A percentile compares a stretch with the other conserved stretches of the same genome.
Evolutionary conservation across 1,140 invertebrate species (phyloP).

Genomic region (Battus philenor): DNA sequence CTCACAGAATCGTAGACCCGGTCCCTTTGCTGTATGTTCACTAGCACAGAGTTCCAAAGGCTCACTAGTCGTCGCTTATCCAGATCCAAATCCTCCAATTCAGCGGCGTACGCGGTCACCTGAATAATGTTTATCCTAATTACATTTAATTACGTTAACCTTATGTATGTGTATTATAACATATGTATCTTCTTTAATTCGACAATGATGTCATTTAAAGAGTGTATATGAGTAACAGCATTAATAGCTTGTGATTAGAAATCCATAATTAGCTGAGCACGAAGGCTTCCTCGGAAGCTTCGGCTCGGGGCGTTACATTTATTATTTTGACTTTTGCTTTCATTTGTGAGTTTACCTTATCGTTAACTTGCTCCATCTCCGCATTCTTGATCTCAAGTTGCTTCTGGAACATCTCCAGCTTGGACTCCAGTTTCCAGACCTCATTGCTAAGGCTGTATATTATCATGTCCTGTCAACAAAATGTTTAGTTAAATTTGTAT

Average conservation of each 20-base stretch:
- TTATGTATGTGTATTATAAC: too few species aligned
- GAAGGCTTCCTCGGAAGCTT: too few species aligned
- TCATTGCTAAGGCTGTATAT: slow-evolving; percentile 75
- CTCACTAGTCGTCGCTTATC: slow-evolving; percentile 81
- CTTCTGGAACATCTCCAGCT: slow-evolving; percentile 72
- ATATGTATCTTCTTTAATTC: too few species aligned
- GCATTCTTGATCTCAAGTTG: slow-evolving; percentile 75
- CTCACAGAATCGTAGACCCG: slow-evolving; percentile 78
- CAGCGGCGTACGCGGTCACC: slow-evolving; percentile 79
- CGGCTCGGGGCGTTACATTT: too few species aligned
- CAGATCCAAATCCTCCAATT: slow-evolving; percentile 82
- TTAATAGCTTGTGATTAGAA: too few species aligned
- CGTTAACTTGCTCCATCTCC: slow-evolving; percentile 74
- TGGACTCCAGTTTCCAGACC: slow-evolving; percentile 75
- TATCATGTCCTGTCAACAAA: slow-evolving; percentile 64
- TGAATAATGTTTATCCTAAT: too few species aligned
- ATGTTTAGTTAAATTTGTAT: neutral
- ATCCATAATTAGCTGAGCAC: too few species aligned
- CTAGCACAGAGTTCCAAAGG: slow-evolving; percentile 84
- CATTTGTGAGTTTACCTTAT: too few species aligned
- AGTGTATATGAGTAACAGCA: too few species aligned
- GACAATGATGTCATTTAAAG: too few species aligned
- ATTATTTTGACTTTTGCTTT: too few species aligned
- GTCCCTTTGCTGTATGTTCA: slow-evolving; percentile 81
- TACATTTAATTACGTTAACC: too few species aligned